Conservation (phyloP, 2,888 invertebrate species). For the Amphipoea oculea region DNA sequence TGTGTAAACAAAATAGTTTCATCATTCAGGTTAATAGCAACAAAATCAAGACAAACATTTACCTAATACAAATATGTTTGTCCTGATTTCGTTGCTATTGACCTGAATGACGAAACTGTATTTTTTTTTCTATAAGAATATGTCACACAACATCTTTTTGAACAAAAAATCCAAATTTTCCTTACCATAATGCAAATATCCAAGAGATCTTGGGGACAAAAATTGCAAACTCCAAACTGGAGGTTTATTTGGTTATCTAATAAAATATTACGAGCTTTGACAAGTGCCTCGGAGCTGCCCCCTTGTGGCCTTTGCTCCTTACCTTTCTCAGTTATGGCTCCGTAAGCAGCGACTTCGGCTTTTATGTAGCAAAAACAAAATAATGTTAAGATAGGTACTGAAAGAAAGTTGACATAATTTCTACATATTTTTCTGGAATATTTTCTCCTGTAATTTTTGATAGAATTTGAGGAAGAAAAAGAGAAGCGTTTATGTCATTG, state of each 20-base stretch:
- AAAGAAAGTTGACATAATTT: conserved; percentile 32
- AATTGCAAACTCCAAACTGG: conserved; percentile 78
- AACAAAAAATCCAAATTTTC: conserved; percentile 58
- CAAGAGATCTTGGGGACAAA: conserved; percentile 72
- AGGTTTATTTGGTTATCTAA: conserved; percentile 89
- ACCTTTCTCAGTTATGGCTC: conserved; percentile 82
- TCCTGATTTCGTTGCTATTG: neutral
- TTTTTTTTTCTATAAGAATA: neutral
- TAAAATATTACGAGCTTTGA: conserved; percentile 90
- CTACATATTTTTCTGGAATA: neutral
- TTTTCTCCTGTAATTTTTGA: neutral
- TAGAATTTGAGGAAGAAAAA: neutral
- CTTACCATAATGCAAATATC: conserved; percentile 63
- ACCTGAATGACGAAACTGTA: neutral
- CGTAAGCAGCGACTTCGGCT: conserved; percentile 75
- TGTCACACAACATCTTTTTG: neutral
- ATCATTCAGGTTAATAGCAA: too few relatives aligned
- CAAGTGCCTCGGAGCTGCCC: conserved; percentile 85
- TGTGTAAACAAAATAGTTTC: too few relatives aligned
- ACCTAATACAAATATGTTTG: too few relatives aligned
- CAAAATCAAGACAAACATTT: too few relatives aligned
- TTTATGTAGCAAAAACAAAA: conserved; percentile 73
- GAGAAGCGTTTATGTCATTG: neutral
- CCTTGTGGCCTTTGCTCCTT: conserved; percentile 79
- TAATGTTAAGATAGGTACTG: conserved; percentile 61